Evolutionary conservation across 2,113 vertebrate species (phyloP).

Genomic region (Platanista minor): DNA sequence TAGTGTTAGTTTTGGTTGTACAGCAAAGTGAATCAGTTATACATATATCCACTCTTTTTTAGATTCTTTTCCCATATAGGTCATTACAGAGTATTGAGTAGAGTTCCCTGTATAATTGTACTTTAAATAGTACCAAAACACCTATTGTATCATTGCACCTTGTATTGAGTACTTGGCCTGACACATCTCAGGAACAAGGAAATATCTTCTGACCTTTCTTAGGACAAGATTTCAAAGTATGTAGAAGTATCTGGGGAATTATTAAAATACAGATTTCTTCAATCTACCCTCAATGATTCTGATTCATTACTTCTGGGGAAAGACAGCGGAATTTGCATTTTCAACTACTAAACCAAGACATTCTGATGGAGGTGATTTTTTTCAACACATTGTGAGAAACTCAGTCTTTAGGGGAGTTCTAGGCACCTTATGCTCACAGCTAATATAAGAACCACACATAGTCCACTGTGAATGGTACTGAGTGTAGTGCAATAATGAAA

Average conservation of each 20-base stretch:
- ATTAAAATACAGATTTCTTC: neutral
- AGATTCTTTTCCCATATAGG: no score
- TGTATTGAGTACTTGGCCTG: neutral
- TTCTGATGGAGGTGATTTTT: neutral
- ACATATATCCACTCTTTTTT: no score
- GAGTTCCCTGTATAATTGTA: neutral
- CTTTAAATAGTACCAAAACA: neutral
- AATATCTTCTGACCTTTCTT: neutral
- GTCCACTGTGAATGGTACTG: neutral
- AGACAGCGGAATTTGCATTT: neutral
- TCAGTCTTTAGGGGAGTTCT: neutral
- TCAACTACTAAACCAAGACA: neutral
- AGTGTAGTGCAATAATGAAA: neutral
- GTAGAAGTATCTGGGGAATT: neutral
- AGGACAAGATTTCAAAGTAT: neutral
- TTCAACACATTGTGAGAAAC: neutral
- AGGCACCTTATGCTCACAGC: neutral
- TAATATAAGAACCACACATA: neutral
- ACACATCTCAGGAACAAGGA: neutral
- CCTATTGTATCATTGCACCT: neutral
- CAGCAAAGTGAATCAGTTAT: no score
- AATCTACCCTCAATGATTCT: neutral
- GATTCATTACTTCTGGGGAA: neutral
- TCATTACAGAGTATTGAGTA: no score
- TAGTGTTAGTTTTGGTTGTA: neutral